Percentiles rank a stretch among this genome's conserved stretches.
These are phyloP conservation scores for Sphaerodactylus townsendi DNA, from an alignment of 2,113 vertebrate species.

Conservation along the genomic window DNA sequence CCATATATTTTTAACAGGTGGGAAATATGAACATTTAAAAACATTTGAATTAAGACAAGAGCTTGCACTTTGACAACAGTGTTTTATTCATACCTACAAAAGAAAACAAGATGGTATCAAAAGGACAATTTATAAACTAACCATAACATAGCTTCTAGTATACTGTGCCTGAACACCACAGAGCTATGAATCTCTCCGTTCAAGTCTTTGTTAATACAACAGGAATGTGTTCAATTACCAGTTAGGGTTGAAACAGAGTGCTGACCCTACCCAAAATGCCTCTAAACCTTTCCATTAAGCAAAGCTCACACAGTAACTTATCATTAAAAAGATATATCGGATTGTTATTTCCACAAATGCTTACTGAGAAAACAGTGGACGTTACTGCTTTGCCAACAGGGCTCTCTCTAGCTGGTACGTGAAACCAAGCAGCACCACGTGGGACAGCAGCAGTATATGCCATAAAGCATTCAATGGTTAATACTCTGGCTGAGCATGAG, in stretches of 20 bases:
- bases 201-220: conserved; percentile 72
- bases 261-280: conserved; percentile 75
- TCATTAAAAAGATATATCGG: conserved; percentile 54
- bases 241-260: conserved; percentile 61
- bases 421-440: conserved; percentile 53
- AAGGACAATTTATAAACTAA: conserved; percentile 84
- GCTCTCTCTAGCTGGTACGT: conserved; percentile 40
- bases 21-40: conserved; percentile 22
- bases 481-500: conserved; percentile 24
- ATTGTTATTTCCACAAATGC: conserved; percentile 50
- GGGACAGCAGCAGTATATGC: conserved; percentile 49
- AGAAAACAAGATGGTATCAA: conserved; percentile 88
- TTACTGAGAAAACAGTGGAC: conserved; percentile 39
- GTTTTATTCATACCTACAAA: conserved; percentile 87
- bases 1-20: not conserved
- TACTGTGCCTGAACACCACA: conserved; percentile 76
- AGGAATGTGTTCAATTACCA: conserved; percentile 82
- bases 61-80: conserved; percentile 75
- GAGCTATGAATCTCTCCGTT: conserved; percentile 73
- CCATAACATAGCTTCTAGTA: conserved; percentile 79
- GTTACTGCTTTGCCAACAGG: conserved; percentile 35
- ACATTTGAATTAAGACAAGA: conserved; percentile 64
- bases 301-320: conserved; percentile 64
- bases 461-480: not conserved
- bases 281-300: conserved; percentile 67